Conservation (phyloP, 2,113 vertebrate genomes). For the Sturnus vulgaris region DNA sequence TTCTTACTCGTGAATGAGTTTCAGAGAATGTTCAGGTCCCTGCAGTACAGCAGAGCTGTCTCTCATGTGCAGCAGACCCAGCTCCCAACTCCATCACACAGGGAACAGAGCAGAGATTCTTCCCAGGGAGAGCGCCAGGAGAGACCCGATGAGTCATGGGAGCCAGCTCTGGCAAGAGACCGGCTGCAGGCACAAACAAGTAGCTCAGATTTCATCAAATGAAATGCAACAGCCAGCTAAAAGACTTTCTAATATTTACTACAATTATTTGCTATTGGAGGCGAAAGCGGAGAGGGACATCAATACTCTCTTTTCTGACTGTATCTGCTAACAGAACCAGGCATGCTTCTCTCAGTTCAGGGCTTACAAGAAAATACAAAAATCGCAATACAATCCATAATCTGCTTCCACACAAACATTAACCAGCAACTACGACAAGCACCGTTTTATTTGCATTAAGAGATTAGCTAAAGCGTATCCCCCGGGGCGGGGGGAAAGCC, state of each 20-base stretch:
- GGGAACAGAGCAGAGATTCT: conserved; percentile 16
- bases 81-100: neutral
- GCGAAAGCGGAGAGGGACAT: too few relatives aligned
- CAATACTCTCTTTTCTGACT: neutral
- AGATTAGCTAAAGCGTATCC: neutral
- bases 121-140: accelerated
- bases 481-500: neutral
- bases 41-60: neutral
- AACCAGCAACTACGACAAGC: neutral
- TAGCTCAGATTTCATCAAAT: neutral
- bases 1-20: neutral
- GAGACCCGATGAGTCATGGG: neutral
- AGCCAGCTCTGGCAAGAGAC: neutral
- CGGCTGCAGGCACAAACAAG: neutral
- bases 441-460: neutral
- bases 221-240: neutral
- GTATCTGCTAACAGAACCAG: neutral
- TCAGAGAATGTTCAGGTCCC: accelerated
- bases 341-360: neutral
- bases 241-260: neutral
- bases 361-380: neutral
- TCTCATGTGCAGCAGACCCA: accelerated
- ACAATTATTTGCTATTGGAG: neutral
- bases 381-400: neutral
- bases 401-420: neutral